Evolutionary conservation across 2,888 invertebrate genomes (phyloP), one percentile per base, ranked within the genome.

Genomic region (Linyphia triangularis): DNA sequence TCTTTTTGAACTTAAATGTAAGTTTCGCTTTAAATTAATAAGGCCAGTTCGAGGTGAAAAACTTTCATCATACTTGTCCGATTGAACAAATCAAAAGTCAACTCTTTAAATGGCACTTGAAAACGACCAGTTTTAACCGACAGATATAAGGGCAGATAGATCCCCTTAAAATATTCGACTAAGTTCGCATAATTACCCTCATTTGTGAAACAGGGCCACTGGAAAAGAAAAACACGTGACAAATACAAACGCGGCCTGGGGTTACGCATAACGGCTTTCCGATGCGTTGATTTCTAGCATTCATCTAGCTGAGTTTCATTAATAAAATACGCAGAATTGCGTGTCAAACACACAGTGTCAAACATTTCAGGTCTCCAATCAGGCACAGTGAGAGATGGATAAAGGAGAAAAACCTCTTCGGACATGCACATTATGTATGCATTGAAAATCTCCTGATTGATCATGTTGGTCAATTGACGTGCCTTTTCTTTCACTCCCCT

Each of bases 181-280:
- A 85, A 59, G 24, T 67, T 75, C 69, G 69, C 67, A 75, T 67
- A 73, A 81, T 88, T 88, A 81, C 67, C 81, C 86, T 72, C 75
- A 81, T 81, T 43, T 28, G 10, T 13, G 33, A 83, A 88, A 88
- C 81, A 88, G 75, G 86, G 81, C 65, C 86, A 75, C 22, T 22
- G 70, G 24, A 33, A 40, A 70, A 19, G n/a, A 43, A 24, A 30
- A 63, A 28, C 79, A 75, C 81, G 73, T 88, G 81, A 67, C 59
- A 65, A 22, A 43, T 30, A 10, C n/a, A 30, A 33, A 24, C 16
- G 33, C 33, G 30, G 40, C 81, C 75, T 57, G 40, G 72, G 81
- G 73, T 73, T 67, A 70, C 61, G 65, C 40, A 79, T 73, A 81
- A 81, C 75, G 75, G 73, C 81, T 88, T 79, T 88, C 40, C n/a